A percentile compares a stretch with the other conserved stretches of the same genome.
Conservation (phyloP, 2,797 vertebrate species). For the Leucoraja ocellata region DNA sequence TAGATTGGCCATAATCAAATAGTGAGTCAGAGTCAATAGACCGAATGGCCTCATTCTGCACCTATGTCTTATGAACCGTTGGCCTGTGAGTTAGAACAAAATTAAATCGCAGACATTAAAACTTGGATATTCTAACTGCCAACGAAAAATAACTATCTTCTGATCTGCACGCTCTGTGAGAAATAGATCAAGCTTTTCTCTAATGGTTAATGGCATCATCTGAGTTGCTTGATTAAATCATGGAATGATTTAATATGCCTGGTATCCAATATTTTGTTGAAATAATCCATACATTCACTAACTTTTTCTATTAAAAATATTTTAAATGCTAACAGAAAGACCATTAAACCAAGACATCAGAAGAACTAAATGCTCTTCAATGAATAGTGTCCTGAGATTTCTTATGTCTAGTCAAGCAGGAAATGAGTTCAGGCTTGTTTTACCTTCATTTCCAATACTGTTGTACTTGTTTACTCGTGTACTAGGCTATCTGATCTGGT, state of each 20-base stretch:
- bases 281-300: background rate
- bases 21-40: too few species aligned
- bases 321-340: background rate
- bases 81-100: background rate
- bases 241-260: background rate
- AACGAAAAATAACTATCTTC: background rate
- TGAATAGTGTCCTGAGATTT: constrained; percentile 2
- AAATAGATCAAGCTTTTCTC: background rate
- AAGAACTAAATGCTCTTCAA: background rate
- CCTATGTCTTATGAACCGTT: background rate
- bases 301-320: background rate
- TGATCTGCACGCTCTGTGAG: background rate
- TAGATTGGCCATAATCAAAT: too few species aligned
- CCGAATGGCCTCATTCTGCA: background rate
- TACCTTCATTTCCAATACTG: background rate
- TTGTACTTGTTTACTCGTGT: background rate
- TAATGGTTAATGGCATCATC: constrained; percentile 20
- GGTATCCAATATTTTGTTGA: background rate
- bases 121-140: background rate
- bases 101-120: background rate
- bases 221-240: background rate
- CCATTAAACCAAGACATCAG: background rate
- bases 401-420: background rate
- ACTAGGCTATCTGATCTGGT: background rate
- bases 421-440: background rate